phyloP scores from a whole-genome alignment of 2,888 invertebrate species.

The Acleris literana region DNA sequence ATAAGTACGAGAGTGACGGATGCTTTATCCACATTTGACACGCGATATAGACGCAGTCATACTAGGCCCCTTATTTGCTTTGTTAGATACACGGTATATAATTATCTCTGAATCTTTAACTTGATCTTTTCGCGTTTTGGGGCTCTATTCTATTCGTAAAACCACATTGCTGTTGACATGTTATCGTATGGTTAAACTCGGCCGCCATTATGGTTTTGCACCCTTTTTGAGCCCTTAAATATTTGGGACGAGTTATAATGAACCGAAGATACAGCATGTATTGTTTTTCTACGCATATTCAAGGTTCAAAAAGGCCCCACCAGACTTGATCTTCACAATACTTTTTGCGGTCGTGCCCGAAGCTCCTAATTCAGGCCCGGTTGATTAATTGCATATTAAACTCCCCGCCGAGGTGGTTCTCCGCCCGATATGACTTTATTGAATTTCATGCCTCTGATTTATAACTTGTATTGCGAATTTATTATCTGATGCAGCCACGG shows the following conservation, averaged over 20 bases:
- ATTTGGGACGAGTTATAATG: neutral
- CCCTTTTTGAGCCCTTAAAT: too few relatives aligned
- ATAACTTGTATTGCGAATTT: constrained; percentile 72
- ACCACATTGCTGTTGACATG: too few relatives aligned
- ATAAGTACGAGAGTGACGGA: too few relatives aligned
- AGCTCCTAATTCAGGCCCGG: constrained; percentile 35
- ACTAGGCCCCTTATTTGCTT: too few relatives aligned
- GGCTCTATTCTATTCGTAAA: too few relatives aligned
- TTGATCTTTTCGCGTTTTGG: too few relatives aligned
- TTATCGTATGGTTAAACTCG: too few relatives aligned
- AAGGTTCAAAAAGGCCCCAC: neutral
- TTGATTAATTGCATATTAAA: constrained; percentile 40
- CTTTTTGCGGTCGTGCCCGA: constrained; percentile 27
- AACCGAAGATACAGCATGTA: neutral
- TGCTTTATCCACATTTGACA: too few relatives aligned
- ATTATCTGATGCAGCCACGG: constrained; percentile 57
- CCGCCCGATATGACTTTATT: constrained; percentile 79
- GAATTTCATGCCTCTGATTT: constrained; percentile 80
- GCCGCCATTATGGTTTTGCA: too few relatives aligned
- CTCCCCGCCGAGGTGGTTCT: constrained; percentile 68
- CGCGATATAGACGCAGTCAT: too few relatives aligned
- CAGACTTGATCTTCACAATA: constrained; percentile 6
- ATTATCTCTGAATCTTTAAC: too few relatives aligned
- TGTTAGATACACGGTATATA: too few relatives aligned
- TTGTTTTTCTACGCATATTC: neutral